Base-by-base conservation (phyloP, 2,113 vertebrate genomes). In the Aix galericulata region DNA sequence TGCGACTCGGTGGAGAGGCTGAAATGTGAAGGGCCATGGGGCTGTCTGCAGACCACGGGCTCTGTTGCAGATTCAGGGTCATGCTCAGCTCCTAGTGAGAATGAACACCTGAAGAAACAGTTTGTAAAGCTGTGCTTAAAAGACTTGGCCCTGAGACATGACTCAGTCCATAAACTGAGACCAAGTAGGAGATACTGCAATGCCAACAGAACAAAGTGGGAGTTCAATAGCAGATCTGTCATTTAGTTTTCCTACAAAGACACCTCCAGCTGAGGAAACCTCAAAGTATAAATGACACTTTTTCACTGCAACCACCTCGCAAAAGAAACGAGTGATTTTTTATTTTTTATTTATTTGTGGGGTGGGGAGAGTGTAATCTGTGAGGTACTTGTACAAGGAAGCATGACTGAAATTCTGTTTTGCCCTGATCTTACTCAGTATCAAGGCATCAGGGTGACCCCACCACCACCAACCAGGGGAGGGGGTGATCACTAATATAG, bases 21-120 rank as follows among this genome's bases (percentile, higher is more conserved):
- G 50, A 81, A 67, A 81, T 10, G 13, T 3, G 67, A 59, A 31
- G 48, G 0, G 0, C 69, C 36, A 13, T 29, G 8, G 38, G 13
- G 42, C 60, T 82, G 42, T 29, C 21, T 1, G 2, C 31, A 23
- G 75, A 62, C n/a, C 0, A 0, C 25, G 36, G 55, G 9, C 36
- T 31, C 32, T 44, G 42, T 27, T 52, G 52, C 40, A 74, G 53
- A 15, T 0, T 0, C 63, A 26, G 4, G 25, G 17, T 48, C 56
- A 16, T 71, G 50, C 36, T 89, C 66, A 0, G 0, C 18, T 75
- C 63, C 63, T 34, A 29, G 10, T 55, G 42, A 77, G 40, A 17
- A 60, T 77, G n/a, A 34, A 9, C 26, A 53, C 31, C 11, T 1
- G 1, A 46, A 42, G 50, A 46, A 71, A 71, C 9, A 53, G 32